phyloP scores from a whole-genome alignment of 92 coral and sea anemone genomes.

The Phenganax marumi region DNA sequence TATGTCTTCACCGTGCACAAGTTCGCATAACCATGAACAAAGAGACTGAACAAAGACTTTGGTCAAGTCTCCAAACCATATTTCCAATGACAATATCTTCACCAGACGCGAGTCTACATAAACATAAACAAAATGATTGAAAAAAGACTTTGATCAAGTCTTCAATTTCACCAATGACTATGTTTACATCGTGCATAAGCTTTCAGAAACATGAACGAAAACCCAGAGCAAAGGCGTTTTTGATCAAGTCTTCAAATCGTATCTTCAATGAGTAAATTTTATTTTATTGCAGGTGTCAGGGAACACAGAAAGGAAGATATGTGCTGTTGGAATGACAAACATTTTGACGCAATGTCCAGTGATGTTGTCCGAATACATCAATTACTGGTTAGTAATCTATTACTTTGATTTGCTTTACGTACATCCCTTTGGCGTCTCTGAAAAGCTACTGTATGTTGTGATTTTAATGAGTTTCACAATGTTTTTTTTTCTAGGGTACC shows the following conservation, averaged over 20 bases:
- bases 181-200: too few species aligned
- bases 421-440: too few species aligned
- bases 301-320: conserved; percentile 77
- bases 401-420: not conserved
- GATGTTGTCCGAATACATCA: conserved; percentile 65
- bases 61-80: not conserved
- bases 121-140: too few species aligned
- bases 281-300: conserved; percentile 76
- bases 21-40: not conserved
- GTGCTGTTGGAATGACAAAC: conserved; percentile 91
- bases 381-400: conserved; percentile 61
- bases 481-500: conserved; percentile 60
- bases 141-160: too few species aligned
- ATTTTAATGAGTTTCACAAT: not conserved
- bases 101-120: too few species aligned
- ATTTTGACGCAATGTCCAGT: conserved; percentile 82
- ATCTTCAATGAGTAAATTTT: not conserved
- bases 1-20: too few species aligned
- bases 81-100: too few species aligned
- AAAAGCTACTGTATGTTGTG: not conserved
- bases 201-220: not conserved
- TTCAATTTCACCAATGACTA: too few species aligned
- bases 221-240: not conserved
- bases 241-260: not conserved
- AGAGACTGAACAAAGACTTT: not conserved